These are phyloP conservation scores for Apus apus DNA, from an alignment of 2,113 vertebrate genomes.

Conservation along the genomic window DNA sequence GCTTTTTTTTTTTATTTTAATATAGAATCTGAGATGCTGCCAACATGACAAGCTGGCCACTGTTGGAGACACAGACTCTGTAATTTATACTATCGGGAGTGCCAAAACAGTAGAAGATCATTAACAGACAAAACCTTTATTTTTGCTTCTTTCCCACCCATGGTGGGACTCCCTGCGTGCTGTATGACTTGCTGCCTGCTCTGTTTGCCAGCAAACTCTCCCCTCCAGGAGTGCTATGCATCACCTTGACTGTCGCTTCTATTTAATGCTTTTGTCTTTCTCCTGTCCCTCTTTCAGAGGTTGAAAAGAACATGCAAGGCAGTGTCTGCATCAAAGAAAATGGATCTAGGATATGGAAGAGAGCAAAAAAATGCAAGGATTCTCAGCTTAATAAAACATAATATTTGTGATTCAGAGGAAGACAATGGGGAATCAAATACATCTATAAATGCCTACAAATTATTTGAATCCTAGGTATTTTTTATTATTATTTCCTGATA, in stretches of 20 bases:
- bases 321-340: slow-evolving; percentile 62
- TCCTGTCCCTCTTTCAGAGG: slow-evolving; percentile 42
- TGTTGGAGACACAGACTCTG: background rate
- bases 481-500: background rate
- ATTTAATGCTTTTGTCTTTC: slow-evolving; percentile 49
- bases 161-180: background rate
- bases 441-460: background rate
- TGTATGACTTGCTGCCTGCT: background rate
- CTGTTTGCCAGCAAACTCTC: slow-evolving; percentile 19
- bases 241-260: slow-evolving; percentile 63
- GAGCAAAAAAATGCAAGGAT: slow-evolving; percentile 2
- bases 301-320: slow-evolving; percentile 44
- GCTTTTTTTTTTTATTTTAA: too few relatives aligned
- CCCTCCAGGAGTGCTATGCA: slow-evolving; percentile 13
- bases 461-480: background rate
- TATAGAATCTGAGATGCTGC: background rate
- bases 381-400: slow-evolving; percentile 3
- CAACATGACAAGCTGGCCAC: background rate
- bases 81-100: background rate
- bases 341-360: slow-evolving; percentile 39
- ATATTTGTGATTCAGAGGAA: background rate
- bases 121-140: background rate
- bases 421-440: slow-evolving; percentile 3
- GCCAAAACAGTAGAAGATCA: background rate
- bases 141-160: background rate